Conservation (phyloP, 2,113 vertebrate genomes). For the Ranitomeya variabilis region DNA sequence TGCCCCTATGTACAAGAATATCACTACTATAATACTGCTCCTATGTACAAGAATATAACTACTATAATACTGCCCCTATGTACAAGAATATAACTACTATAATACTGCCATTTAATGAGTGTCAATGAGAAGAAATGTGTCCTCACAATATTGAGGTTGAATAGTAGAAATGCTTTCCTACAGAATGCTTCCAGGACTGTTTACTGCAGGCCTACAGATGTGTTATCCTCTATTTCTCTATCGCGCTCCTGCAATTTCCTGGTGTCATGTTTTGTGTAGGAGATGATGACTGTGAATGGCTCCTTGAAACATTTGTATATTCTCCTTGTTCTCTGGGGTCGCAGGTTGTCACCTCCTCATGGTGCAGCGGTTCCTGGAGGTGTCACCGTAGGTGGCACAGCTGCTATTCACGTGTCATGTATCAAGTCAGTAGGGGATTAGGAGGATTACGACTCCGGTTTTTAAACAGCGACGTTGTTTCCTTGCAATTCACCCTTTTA, state of each 20-base stretch:
- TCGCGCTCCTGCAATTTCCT: neutral
- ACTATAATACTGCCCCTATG: neutral
- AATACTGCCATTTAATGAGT: neutral
- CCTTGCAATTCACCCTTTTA: neutral
- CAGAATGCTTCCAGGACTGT: neutral
- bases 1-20: neutral
- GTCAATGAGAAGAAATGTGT: too few relatives aligned
- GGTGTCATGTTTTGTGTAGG: neutral
- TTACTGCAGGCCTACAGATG: neutral
- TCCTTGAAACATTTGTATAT: neutral
- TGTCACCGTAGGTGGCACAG: neutral
- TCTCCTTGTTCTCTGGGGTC: neutral
- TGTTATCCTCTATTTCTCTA: neutral
- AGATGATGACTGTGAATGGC: neutral
- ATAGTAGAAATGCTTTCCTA: neutral
- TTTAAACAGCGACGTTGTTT: neutral
- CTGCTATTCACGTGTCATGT: neutral
- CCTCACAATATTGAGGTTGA: too few relatives aligned
- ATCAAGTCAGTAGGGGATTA: neutral
- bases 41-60: too few relatives aligned
- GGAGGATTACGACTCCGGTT: neutral
- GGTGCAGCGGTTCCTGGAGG: neutral
- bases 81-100: constrained; percentile 12
- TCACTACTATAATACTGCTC: neutral
- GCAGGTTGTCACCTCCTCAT: neutral